phyloP scores from a whole-genome alignment of 2,888 invertebrate species.

The Epirrhoe alternata region DNA sequence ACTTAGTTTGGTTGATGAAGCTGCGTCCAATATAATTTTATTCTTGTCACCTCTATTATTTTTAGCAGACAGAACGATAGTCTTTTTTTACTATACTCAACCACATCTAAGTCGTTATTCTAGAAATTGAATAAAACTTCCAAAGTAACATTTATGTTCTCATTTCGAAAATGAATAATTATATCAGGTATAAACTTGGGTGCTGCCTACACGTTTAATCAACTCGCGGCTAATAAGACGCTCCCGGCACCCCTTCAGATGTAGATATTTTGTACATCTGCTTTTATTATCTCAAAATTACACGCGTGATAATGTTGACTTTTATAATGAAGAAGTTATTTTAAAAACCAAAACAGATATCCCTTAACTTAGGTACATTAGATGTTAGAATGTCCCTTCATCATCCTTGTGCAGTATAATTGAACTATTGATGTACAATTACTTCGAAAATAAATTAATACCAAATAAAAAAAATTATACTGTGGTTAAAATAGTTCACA shows the following conservation, averaged over 20 bases:
- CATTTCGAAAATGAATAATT: conserved; percentile 31
- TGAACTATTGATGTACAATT: no score
- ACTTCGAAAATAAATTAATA: no score
- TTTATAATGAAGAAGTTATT: not conserved
- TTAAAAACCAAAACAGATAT: no score
- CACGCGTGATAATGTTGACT: not conserved
- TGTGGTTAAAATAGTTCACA: not conserved
- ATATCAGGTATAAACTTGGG: conserved; percentile 33
- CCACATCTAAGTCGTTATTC: not conserved
- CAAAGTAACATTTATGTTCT: conserved; percentile 28
- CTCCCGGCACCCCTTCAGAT: conserved; percentile 20
- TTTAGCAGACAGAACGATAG: no score
- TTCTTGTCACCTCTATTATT: no score
- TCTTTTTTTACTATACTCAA: no score
- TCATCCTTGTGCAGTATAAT: no score
- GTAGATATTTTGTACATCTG: not conserved
- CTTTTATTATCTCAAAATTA: conserved; percentile 7
- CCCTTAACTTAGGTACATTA: no score
- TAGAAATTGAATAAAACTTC: not conserved
- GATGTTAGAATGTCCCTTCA: no score
- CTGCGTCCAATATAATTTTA: no score
- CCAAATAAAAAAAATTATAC: no score
- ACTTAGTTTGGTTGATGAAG: no score
- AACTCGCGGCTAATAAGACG: conserved; percentile 53
- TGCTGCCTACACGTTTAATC: conserved; percentile 49